A percentile compares a stretch with the other conserved stretches of the same genome.
phyloP scores from a whole-genome alignment of 1,140 invertebrate species.

The Cyclargus thomasi region DNA sequence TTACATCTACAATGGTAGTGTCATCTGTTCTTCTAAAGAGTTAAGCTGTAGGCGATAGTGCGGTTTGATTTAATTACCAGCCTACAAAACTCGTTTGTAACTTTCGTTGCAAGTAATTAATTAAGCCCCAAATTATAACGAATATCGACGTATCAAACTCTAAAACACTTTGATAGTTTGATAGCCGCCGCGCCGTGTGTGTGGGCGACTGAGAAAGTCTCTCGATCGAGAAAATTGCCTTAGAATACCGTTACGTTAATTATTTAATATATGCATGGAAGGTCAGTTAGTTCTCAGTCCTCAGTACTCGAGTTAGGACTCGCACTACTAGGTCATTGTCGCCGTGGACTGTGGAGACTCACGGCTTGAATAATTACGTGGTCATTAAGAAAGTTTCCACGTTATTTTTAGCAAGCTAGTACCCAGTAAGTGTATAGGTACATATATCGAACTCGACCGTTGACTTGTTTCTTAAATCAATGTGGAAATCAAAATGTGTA shows the following conservation, averaged over 20 bases:
- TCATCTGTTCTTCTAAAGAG: too few relatives aligned
- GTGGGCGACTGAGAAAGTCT: neutral
- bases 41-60: too few relatives aligned
- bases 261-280: conserved; percentile 4
- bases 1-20: too few relatives aligned
- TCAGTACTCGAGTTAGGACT: neutral
- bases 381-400: neutral
- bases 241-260: conserved; percentile 7
- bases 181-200: neutral
- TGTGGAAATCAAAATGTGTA: too few relatives aligned
- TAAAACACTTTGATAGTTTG: neutral
- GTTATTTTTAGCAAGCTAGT: neutral
- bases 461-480: too few relatives aligned
- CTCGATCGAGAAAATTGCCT: conserved; percentile 12
- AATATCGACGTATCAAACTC: neutral
- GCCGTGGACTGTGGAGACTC: neutral
- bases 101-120: neutral
- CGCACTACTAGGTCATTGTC: conserved; percentile 10
- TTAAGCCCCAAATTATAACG: neutral
- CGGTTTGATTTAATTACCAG: neutral
- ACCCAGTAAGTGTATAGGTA: too few relatives aligned
- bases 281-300: neutral
- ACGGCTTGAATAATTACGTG: neutral
- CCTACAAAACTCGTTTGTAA: neutral
- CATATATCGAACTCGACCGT: too few relatives aligned